Base-by-base conservation (phyloP, 2,888 invertebrate species). In the Melanostoma mellinum region DNA sequence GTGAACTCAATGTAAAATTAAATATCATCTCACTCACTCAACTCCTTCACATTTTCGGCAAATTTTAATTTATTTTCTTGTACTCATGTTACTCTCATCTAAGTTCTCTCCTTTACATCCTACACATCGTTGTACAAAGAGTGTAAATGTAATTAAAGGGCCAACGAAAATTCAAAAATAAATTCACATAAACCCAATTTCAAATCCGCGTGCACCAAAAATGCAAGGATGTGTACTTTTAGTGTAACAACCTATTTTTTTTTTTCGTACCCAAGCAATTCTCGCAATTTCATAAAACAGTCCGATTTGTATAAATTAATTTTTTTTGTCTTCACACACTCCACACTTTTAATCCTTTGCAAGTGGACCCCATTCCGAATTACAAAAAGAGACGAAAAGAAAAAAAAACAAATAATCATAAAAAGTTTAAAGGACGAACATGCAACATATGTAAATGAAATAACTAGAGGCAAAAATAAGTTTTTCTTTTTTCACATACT, bases 361-460 rank as follows among this genome's bases (percentile, higher is more conserved):
- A 68, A 63, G 40, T 30, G 63, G 50, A 63, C 50, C 10, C 44
- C 53, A 73, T 67, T 67, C 32, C 10, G 42, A 60, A 72, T 46
- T 67, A 67, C 35, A 36, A 9, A 67, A 35, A 40, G 20, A 20
- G 20, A 20, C 20, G 20, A 20, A 1, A 20, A 20, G 20, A 1
- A 20, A 20, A 46, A 53, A 73, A 60, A 44, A 52, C 44, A 58
- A 38, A 53, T 30, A 20, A 30, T 6, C 50, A 33, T 55, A 52
- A 40, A 75, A 74, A 79, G 38, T 61, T 61, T 67, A 35, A 63
- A 71, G 69, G 78, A 72, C 78, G 53, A 79, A 74, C 79, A 69
- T 71, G 75, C 63, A 80, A 75, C 80, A 80, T 75, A 71, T 80
- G 80, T 53, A 69, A 79, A 74, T 69, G 74, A 52, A 63, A 73